Evolutionary conservation across 2,888 invertebrate genomes (phyloP), one percentile per base, ranked within the genome.

Genomic region (Leptarthrus brevirostris): DNA sequence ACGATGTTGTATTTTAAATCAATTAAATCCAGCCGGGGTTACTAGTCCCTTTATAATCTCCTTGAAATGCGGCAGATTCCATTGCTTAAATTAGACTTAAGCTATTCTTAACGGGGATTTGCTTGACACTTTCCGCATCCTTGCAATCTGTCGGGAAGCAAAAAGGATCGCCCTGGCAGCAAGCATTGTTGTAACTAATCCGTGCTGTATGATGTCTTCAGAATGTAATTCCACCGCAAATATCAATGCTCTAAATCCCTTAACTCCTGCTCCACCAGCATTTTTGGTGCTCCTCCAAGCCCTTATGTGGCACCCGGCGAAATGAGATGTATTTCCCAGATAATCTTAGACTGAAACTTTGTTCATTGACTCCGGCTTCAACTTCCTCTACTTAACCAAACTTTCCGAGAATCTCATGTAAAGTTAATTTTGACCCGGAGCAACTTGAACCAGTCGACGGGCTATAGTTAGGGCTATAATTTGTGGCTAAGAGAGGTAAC

Each of bases 381-480:
- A 49, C 49, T 49, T 49, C 49, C 49, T 49, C 49, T 20, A 49
- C 18, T 16, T 16, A 20, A 18, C 16, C 6, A 49, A 49, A 16
- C 18, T 49, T 49, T 16, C 49, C 8, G 2, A 49, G 49, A 16
- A 18, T 16, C 18, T 20, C 18, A 49, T 49, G 49, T 16, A 49
- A 49, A 49, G 49, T 49, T 49, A 49, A 49, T 49, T 49, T 49
- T 16, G 49, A 49, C 49, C 20, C n/a, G 20, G n/a, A 20, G 49
- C 6, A 49, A 49, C 18, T 49, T 49, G 5, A 49, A 49, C 49
- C 14, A 20, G 49, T 18, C 44, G 12, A 12, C 8, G n/a, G 8
- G 6, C 49, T 3, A 8, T 12, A 40, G 40, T 40, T 40, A 40
- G n/a, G 40, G 40, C 40, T 40, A 40, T 40, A 40, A n/a, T 40